Percentiles rank a stretch among this genome's conserved stretches.
These are phyloP conservation scores for Pseudomyrmex gracilis DNA, from an alignment of 1,140 invertebrate species.

Conservation along the genomic window DNA sequence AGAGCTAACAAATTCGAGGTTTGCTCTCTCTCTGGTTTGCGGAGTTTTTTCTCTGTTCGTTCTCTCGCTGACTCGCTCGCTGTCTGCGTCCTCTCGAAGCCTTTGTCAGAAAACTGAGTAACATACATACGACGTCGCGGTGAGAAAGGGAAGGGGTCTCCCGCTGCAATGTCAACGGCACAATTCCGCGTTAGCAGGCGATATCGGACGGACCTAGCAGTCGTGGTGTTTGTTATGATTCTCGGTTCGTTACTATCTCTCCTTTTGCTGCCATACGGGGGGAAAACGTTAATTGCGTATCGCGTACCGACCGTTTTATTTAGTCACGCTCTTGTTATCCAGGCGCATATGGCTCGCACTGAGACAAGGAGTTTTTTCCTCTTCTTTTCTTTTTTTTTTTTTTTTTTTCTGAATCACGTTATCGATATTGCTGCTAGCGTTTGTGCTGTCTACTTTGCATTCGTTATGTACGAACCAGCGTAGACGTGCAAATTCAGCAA, in stretches of 20 bases:
- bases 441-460: not conserved
- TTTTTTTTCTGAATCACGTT: slow-evolving; percentile 39
- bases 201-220: slow-evolving; percentile 62
- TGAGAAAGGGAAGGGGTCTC: not conserved
- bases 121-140: slow-evolving; percentile 12
- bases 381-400: slow-evolving; percentile 27
- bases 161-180: slow-evolving; percentile 68
- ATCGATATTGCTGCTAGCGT: slow-evolving; percentile 16
- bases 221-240: slow-evolving; percentile 75
- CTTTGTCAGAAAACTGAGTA: slow-evolving; percentile 53
- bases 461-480: not conserved
- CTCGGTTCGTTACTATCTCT: slow-evolving; percentile 72
- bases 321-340: slow-evolving; percentile 64
- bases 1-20: slow-evolving; percentile 48
- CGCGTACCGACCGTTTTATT: slow-evolving; percentile 64
- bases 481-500: not conserved
- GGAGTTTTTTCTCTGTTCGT: not conserved
- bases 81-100: slow-evolving; percentile 15
- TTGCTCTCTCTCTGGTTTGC: not conserved
- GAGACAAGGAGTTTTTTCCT: slow-evolving; percentile 34
- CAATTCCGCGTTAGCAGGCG: slow-evolving; percentile 57
- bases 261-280: slow-evolving; percentile 31
- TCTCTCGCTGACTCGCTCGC: not conserved
- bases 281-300: slow-evolving; percentile 76
- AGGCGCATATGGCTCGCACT: slow-evolving; percentile 55